phyloP scores from a whole-genome alignment of 1,140 invertebrate genomes.

The Micrasema longulum region DNA sequence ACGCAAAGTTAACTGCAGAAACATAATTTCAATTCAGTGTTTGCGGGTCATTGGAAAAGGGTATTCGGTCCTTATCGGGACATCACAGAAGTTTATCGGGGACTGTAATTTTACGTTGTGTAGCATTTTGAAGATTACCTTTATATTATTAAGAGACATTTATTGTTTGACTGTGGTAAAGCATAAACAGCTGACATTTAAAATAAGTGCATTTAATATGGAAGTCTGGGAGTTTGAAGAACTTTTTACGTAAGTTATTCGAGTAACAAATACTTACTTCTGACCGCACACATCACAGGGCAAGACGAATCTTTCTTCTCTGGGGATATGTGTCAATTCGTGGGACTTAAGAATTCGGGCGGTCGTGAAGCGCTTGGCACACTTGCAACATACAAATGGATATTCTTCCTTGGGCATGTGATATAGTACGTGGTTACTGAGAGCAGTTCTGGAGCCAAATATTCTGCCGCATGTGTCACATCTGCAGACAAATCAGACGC shows the following conservation, averaged over 20 bases:
- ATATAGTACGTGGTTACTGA: slow-evolving; percentile 25
- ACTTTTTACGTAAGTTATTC: neutral
- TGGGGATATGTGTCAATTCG: slow-evolving; percentile 59
- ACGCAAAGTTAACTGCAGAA: too few species aligned
- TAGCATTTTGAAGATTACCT: too few species aligned
- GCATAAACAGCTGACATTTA: neutral
- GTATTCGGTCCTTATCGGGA: too few species aligned
- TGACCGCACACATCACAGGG: slow-evolving; percentile 62
- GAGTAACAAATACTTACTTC: slow-evolving; percentile 40
- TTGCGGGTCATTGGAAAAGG: too few species aligned
- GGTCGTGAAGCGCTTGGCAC: slow-evolving; percentile 58
- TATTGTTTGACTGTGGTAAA: too few species aligned
- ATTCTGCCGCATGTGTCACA: slow-evolving; percentile 44
- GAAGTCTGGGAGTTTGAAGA: too few species aligned
- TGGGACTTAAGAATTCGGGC: slow-evolving; percentile 58
- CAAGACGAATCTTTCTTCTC: slow-evolving; percentile 58
- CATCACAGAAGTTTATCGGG: too few species aligned
- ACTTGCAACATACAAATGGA: slow-evolving; percentile 58
- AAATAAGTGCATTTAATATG: neutral
- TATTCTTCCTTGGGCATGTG: slow-evolving; percentile 51
- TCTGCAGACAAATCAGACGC: slow-evolving; percentile 28
- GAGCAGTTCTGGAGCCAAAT: slow-evolving; percentile 31
- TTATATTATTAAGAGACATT: too few species aligned
- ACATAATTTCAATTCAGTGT: too few species aligned
- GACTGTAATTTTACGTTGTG: too few species aligned